Evolutionary conservation across 2,797 vertebrate genomes (phyloP).

Genomic region (Etheostoma nigrum): DNA sequence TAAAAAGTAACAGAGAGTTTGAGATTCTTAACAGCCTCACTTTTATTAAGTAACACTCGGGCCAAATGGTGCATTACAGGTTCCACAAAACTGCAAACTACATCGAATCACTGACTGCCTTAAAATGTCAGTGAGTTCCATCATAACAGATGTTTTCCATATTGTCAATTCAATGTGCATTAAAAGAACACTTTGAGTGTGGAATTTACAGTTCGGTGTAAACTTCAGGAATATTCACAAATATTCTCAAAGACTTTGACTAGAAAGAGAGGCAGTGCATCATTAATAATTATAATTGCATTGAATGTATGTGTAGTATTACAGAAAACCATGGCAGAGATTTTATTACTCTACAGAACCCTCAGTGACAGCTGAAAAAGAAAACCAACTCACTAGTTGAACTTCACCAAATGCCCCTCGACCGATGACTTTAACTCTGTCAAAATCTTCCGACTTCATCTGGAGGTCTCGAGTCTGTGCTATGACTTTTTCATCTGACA

Average conservation of each 20-base stretch:
- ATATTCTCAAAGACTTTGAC: not conserved
- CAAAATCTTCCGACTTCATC: constrained; percentile 98
- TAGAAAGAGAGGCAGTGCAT: not conserved
- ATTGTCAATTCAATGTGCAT: not conserved
- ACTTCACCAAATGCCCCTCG: constrained; percentile 99
- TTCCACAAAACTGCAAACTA: not conserved
- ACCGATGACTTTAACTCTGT: constrained; percentile 98
- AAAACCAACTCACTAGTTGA: constrained; percentile 90
- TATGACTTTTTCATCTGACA: constrained; percentile 94
- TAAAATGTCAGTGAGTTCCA: not conserved
- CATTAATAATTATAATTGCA: not conserved
- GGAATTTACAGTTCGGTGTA: not conserved
- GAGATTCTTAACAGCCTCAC: not conserved
- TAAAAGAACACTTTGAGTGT: not conserved
- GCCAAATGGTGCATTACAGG: not conserved
- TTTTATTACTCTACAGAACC: not conserved
- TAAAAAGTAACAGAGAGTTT: not conserved
- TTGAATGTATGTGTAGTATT: not conserved
- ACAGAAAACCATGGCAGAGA: not conserved
- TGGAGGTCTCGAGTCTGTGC: constrained; percentile 91
- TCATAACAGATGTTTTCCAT: not conserved
- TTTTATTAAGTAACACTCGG: not conserved
- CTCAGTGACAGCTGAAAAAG: not conserved
- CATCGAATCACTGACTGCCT: not conserved
- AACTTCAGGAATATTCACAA: not conserved